Evolutionary conservation across 2,888 invertebrate genomes (phyloP), one percentile per base, ranked within the genome.

Genomic region (Agonopterix heracliana): DNA sequence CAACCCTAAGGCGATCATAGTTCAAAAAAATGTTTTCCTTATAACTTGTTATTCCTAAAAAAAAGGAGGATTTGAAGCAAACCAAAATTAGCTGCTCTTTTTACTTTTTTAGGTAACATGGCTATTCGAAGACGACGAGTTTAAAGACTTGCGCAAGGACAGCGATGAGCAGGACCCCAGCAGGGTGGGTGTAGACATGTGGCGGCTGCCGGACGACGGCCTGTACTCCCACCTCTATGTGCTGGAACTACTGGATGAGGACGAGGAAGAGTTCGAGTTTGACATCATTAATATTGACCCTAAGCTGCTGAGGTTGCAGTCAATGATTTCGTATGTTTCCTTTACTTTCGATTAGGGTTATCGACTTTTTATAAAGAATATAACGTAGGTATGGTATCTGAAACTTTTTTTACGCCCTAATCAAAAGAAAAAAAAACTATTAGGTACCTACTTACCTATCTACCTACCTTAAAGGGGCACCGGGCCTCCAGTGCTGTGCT

Each of bases 231-330:
- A 44, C 34, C 9, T n/a, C 61, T 1, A 71, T 4, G 62, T 80
- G 5, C 51, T 83, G 5, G 57, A 72, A 7, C 57, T 83, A 2
- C 56, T 85, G 10, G 71, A 78, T 44, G 89, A 90, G 26, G 88
- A 90, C 0, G 89, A 91, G 0, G 70, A 89, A 0, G 83, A 93
- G 36, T 77, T 90, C 45, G 89, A 91, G 26, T 88, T 73, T 45
- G 86, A 86, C 34, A 88, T 88, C 26, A 59, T 87, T 8, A 88
- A 88, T 51, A 87, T 88, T 41, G 75, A 81, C 41, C 71, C 70
- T 0, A 62, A 74, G 11, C 59, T 78, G 36, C 48, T 86, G 53
- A 65, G 70, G 49, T 66, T 82, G 47, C 84, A 84, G 0, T 62
- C 71, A 44, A 51, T 78, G 35, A 56, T 85, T 13, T 64, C 66